Conservation (phyloP, 64 coral and sea anemone genomes). For the Stylophora pistillata region DNA sequence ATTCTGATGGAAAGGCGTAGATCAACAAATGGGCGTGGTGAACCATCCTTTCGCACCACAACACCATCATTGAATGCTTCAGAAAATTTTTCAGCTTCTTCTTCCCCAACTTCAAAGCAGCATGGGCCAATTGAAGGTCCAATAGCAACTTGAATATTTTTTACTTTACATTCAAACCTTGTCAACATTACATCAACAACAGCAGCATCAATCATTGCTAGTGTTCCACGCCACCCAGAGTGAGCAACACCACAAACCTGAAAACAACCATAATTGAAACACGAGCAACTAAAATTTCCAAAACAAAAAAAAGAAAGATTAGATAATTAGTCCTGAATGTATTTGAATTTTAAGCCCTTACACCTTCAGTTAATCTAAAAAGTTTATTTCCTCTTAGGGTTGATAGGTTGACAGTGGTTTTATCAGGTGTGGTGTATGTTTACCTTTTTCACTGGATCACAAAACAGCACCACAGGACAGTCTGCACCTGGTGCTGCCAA, state of each 20-base stretch:
- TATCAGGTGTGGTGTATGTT: not conserved
- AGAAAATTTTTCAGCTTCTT: conserved; percentile 81
- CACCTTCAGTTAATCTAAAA: no score
- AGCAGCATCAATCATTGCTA: conserved; percentile 60
- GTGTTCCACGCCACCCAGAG: conserved; percentile 76
- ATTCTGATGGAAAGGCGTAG: conserved; percentile 65
- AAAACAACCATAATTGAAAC: not conserved
- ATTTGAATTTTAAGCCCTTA: no score
- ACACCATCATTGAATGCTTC: conserved; percentile 55
- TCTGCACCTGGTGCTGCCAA: conserved; percentile 86
- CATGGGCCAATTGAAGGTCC: conserved; percentile 84
- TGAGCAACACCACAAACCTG: conserved; percentile 69
- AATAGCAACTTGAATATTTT: conserved; percentile 65
- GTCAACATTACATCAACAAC: conserved; percentile 65
- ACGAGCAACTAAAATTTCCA: not conserved
- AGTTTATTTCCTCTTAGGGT: no score
- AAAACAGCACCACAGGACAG: conserved; percentile 75
- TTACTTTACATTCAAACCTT: conserved; percentile 67
- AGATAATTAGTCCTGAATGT: no score
- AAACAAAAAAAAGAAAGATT: no score
- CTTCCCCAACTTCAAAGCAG: conserved; percentile 86
- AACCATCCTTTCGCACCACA: conserved; percentile 55
- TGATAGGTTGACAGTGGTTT: no score
- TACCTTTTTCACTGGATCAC: conserved; percentile 91
- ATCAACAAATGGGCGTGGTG: conserved; percentile 79